phyloP scores from a whole-genome alignment of 2,888 invertebrate species.

The Laspeyria flexula region DNA sequence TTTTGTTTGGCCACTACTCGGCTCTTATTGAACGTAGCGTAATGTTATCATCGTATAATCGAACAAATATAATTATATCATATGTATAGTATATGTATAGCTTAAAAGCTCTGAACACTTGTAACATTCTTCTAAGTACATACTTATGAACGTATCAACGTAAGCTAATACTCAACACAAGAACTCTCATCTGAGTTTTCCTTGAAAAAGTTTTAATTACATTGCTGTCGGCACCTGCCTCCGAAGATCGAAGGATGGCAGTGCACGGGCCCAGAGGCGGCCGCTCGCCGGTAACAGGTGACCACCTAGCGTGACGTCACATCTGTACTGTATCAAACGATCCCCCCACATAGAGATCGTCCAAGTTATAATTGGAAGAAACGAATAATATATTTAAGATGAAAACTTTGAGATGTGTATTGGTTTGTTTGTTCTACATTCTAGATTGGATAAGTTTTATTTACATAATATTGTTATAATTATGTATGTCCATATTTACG shows the following conservation, averaged over 20 bases:
- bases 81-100: too few relatives aligned
- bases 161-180: not conserved
- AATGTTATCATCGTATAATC: too few relatives aligned
- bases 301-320: slow-evolving; percentile 3
- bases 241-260: not conserved
- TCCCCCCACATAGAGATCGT: not conserved
- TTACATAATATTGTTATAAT: too few relatives aligned
- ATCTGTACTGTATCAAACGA: slow-evolving; percentile 6
- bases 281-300: too few relatives aligned
- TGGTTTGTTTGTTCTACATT: too few relatives aligned
- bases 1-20: too few relatives aligned
- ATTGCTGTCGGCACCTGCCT: slow-evolving; percentile 19
- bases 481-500: too few relatives aligned
- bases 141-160: not conserved
- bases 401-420: not conserved
- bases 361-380: not conserved
- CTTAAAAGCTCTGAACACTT: not conserved
- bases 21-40: too few relatives aligned
- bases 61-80: too few relatives aligned
- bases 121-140: not conserved
- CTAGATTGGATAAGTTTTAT: too few relatives aligned
- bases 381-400: not conserved
- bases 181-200: slow-evolving; percentile 20
- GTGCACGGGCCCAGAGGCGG: too few relatives aligned
- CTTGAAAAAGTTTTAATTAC: slow-evolving; percentile 41